A percentile compares a stretch with the other conserved stretches of the same genome.
Conservation (phyloP, 2,797 vertebrate genomes). For the Hydrophis major region DNA sequence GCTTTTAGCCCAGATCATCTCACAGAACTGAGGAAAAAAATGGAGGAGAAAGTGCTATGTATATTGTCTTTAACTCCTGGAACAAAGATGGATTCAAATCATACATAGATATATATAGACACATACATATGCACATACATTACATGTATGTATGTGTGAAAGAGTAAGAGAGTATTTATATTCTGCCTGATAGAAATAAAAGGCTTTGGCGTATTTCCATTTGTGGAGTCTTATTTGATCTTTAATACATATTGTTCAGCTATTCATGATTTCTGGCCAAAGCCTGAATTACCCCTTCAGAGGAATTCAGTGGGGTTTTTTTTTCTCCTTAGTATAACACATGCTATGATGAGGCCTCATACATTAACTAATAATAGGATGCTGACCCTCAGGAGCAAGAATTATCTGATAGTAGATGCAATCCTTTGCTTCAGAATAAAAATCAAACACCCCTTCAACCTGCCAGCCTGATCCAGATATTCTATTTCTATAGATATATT, state of each 20-base stretch:
- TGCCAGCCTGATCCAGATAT: background rate
- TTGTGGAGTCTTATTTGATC: slow-evolving; percentile 28
- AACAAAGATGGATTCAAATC: background rate
- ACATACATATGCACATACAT: background rate
- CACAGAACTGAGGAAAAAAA: background rate
- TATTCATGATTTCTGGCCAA: slow-evolving; percentile 65
- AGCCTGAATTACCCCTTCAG: slow-evolving; percentile 67
- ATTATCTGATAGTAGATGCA: background rate
- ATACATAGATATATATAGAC: background rate
- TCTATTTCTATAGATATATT: slow-evolving; percentile 17
- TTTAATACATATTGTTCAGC: slow-evolving; percentile 66
- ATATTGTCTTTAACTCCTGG: background rate
- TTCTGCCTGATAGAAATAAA: background rate
- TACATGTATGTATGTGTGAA: background rate
- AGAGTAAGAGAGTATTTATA: background rate
- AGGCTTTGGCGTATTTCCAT: background rate
- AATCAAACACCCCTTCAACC: background rate
- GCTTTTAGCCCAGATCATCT: background rate
- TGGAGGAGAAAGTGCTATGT: background rate
- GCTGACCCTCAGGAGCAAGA: background rate
- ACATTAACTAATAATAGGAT: background rate
- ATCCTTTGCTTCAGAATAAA: slow-evolving; percentile 29
- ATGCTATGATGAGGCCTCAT: slow-evolving; percentile 15
- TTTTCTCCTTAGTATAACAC: slow-evolving; percentile 4
- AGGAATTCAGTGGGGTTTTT: slow-evolving; percentile 53